A percentile compares a stretch with the other conserved stretches of the same genome.
These are phyloP conservation scores for Ischnus inquisitorius DNA, from an alignment of 2,888 invertebrate genomes.

Conservation along the genomic window DNA sequence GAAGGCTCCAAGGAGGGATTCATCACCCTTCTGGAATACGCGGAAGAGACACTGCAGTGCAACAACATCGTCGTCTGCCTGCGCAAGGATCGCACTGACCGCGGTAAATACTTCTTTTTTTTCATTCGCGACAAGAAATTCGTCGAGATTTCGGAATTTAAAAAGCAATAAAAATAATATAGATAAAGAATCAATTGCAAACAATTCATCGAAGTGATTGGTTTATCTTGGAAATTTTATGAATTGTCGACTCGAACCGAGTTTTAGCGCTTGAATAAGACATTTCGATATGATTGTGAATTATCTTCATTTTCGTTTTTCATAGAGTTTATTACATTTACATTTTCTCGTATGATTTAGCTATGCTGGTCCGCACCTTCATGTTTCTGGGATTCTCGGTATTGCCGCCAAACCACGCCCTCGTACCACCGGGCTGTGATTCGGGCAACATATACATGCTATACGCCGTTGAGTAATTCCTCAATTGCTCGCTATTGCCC, in stretches of 20 bases:
- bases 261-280: not conserved
- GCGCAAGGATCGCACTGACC: constrained; percentile 93
- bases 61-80: constrained; percentile 93
- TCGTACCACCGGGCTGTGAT: constrained; percentile 90
- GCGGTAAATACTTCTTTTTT: constrained; percentile 86
- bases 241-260: too few relatives aligned
- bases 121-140: not conserved
- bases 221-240: too few relatives aligned
- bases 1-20: constrained; percentile 98
- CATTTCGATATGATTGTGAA: not conserved
- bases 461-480: constrained; percentile 86
- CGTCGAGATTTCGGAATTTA: not conserved
- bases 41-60: constrained; percentile 96
- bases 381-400: constrained; percentile 98
- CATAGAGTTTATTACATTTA: not conserved
- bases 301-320: too few relatives aligned
- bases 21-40: constrained; percentile 97
- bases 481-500: constrained; percentile 71
- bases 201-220: too few relatives aligned
- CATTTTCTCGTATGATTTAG: constrained; percentile 82
- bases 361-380: constrained; percentile 96
- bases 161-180: not conserved
- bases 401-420: constrained; percentile 92
- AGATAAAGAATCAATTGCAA: too few relatives aligned
- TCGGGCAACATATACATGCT: constrained; percentile 89